Evolutionary conservation across 2,113 vertebrate genomes (phyloP), one percentile per base, ranked within the genome.

Genomic region (Rhinolophus ferrumequinum): DNA sequence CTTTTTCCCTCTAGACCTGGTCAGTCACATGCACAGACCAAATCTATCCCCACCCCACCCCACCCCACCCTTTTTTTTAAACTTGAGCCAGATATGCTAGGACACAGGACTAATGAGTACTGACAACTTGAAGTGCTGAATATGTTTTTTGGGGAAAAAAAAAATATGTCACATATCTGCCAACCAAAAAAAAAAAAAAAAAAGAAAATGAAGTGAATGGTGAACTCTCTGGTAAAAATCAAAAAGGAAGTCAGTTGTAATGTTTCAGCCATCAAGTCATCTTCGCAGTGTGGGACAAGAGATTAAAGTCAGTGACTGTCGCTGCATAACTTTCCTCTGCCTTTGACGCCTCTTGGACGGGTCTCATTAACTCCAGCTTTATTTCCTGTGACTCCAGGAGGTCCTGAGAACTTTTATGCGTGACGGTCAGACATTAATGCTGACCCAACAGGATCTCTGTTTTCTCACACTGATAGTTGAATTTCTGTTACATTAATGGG

Each of bases 131-230:
- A 93, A 95, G 18, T 95, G 79, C 87, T 83, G 56, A 88, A 52
- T 88, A 73, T 95, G 9, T 82, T 76, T 67, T 26, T 14, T 15
- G 26, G 12, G 5, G 21, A 0, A 12, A 44, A 0, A 14, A 26
- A 75, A 95, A 96, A 91, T 41, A 88, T 83, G 93, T 94, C 94
- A 84, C 0, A 79, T 62, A 95, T 66, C 93, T 94, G 93, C 91
- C 95, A 98, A 92, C 30, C 26, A 38, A n/a, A 66, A 56, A 75
- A 41, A 75, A 84, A 58, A 41, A 75, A 84, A 58, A 41, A 84
- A 58, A 41, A 75, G 81, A 58, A 41, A 76, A 35, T 0, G 15
- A 93, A 67, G 4, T 1, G 3, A 83, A 62, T 2, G 1, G 47
- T 26, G 18, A 92, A 92, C 44, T 81, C 38, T 62, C 93, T 66